phyloP scores from a whole-genome alignment of 2,113 vertebrate genomes.

The Tretioscincus oriximinensis region DNA sequence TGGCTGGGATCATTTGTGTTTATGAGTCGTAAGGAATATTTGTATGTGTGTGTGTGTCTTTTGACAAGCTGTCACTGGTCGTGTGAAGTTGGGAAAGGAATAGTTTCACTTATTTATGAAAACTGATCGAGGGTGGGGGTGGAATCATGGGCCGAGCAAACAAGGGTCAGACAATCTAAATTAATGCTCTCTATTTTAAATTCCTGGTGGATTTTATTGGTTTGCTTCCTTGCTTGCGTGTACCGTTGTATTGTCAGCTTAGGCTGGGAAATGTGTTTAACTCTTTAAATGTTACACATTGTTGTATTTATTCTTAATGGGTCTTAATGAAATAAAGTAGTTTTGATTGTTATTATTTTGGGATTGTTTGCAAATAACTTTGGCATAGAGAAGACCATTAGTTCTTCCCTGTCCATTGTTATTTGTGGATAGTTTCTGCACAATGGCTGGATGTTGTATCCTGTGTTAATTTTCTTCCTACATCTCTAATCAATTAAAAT shows the following conservation, averaged over 20 bases:
- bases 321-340: conserved; percentile 66
- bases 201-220: not conserved
- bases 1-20: not conserved
- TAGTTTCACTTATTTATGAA: conserved; percentile 44
- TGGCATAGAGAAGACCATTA: conserved; percentile 65
- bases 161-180: not conserved
- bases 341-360: conserved; percentile 62
- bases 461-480: not conserved
- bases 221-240: conserved; percentile 7
- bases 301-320: conserved; percentile 50
- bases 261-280: conserved; percentile 37
- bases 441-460: not conserved
- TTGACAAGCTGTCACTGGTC: conserved; percentile 1
- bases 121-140: conserved; percentile 21
- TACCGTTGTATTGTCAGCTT: conserved; percentile 38
- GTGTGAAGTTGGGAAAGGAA: conserved; percentile 44
- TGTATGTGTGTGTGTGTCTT: not conserved
- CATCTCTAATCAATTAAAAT: not conserved
- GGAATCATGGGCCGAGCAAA: conserved; percentile 11
- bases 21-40: too few relatives aligned
- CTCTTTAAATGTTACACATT: conserved; percentile 45
- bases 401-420: conserved; percentile 43
- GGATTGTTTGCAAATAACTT: conserved; percentile 76
- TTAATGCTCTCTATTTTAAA: not conserved
- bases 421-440: conserved; percentile 57